Conservation (phyloP, 1,140 invertebrate genomes). For the Magallana gigas region DNA sequence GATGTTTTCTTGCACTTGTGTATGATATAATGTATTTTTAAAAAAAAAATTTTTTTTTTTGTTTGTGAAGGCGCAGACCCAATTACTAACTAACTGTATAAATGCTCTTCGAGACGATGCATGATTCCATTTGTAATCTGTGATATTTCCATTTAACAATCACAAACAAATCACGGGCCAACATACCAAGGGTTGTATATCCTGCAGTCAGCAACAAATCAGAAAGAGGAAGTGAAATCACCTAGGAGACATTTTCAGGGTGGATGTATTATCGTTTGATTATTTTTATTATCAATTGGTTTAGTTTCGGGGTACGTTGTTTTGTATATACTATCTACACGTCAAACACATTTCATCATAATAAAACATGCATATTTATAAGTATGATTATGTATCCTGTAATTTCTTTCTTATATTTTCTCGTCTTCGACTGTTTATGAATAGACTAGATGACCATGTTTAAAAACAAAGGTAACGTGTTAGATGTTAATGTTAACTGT, state of each 20-base stretch:
- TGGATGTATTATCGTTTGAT: not conserved
- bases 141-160: constrained; percentile 29
- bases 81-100: constrained; percentile 84
- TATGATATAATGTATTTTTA: too few species aligned
- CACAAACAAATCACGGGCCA: not conserved
- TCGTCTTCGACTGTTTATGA: too few species aligned
- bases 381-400: too few species aligned
- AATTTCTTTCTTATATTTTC: too few species aligned
- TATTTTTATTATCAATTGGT: not conserved
- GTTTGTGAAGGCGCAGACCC: constrained; percentile 82
- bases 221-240: not conserved
- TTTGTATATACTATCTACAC: not conserved
- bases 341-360: not conserved
- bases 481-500: too few species aligned
- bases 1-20: not conserved
- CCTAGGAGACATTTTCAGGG: not conserved
- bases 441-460: too few species aligned
- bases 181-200: constrained; percentile 27
- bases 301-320: not conserved
- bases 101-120: constrained; percentile 82
- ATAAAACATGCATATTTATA: too few species aligned
- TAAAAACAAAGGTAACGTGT: too few species aligned
- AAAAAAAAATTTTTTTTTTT: not conserved
- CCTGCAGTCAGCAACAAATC: not conserved
- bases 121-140: constrained; percentile 41